Percentiles rank a stretch among this genome's conserved stretches.
phyloP scores from a whole-genome alignment of 2,888 invertebrate genomes.

The Maniola hyperantus region DNA sequence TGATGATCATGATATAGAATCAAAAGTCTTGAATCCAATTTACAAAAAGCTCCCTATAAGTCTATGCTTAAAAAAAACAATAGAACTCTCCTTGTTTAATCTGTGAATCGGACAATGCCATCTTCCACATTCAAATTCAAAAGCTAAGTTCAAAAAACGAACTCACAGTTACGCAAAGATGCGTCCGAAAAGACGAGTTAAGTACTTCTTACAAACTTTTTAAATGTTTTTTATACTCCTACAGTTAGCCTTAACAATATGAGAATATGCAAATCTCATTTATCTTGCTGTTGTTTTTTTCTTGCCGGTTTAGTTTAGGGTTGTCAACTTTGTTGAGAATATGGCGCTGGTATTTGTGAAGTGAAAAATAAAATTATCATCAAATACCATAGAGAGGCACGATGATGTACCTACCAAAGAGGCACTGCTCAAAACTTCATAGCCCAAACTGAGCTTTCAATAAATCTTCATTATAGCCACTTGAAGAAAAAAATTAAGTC shows the following conservation, averaged over 20 bases:
- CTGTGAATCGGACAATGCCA: conserved; percentile 11
- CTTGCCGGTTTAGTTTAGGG: conserved; percentile 42
- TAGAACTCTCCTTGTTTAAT: background rate
- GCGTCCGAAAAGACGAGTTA: conserved; percentile 61
- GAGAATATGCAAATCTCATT: conserved; percentile 79
- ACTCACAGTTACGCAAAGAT: conserved; percentile 66
- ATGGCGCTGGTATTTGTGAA: background rate
- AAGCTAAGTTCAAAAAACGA: conserved; percentile 60
- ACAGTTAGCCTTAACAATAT: conserved; percentile 59
- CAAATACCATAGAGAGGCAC: too few species aligned
- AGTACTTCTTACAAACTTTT: conserved; percentile 38
- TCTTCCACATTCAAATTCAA: conserved; percentile 20
- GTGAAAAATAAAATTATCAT: background rate
- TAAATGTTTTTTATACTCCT: conserved; percentile 54
- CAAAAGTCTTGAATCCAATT: background rate
- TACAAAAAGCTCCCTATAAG: background rate
- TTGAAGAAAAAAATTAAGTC: too few species aligned
- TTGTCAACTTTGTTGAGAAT: background rate
- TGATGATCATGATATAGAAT: background rate
- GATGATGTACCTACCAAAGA: too few species aligned
- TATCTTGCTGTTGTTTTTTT: conserved; percentile 53
- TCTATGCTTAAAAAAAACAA: conserved; percentile 11
- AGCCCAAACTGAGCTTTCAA: too few species aligned
- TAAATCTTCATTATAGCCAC: too few species aligned
- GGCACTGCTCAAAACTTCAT: too few species aligned